phyloP scores from a whole-genome alignment of 1,140 invertebrate genomes.

The Aplysia californica region DNA sequence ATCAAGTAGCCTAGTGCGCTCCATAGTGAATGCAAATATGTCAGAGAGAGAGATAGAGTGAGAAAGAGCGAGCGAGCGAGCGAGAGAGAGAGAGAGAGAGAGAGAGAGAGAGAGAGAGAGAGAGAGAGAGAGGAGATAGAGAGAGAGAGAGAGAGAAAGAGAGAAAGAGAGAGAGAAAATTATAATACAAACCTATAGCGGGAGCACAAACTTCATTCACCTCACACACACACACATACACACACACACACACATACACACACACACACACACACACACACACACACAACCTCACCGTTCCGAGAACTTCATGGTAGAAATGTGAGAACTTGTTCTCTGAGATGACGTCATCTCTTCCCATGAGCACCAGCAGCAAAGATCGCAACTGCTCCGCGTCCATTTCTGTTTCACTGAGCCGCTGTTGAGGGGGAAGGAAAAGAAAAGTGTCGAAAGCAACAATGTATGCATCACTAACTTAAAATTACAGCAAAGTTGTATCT shows the following conservation, averaged over 20 bases:
- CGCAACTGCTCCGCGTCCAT: conserved; percentile 28
- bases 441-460: no score
- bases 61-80: background rate
- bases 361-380: conserved; percentile 16
- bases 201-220: no score
- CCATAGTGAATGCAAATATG: no score
- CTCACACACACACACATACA: background rate
- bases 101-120: background rate
- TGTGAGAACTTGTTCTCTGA: conserved; percentile 27
- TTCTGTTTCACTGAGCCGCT: conserved; percentile 34
- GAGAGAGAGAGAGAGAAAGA: background rate
- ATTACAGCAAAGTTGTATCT: no score
- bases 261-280: background rate
- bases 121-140: background rate
- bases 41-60: background rate
- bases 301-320: conserved; percentile 33
- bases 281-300: conserved; percentile 21
- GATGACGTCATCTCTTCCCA: conserved; percentile 19
- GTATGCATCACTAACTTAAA: no score
- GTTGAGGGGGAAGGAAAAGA: no score
- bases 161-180: background rate
- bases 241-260: background rate
- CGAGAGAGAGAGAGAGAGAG: background rate
- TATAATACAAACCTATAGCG: no score
- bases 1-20: no score